Percentiles rank a stretch among this genome's conserved stretches.
Conservation (phyloP, 2,888 invertebrate species). For the Hirtodrosophila duncani region DNA sequence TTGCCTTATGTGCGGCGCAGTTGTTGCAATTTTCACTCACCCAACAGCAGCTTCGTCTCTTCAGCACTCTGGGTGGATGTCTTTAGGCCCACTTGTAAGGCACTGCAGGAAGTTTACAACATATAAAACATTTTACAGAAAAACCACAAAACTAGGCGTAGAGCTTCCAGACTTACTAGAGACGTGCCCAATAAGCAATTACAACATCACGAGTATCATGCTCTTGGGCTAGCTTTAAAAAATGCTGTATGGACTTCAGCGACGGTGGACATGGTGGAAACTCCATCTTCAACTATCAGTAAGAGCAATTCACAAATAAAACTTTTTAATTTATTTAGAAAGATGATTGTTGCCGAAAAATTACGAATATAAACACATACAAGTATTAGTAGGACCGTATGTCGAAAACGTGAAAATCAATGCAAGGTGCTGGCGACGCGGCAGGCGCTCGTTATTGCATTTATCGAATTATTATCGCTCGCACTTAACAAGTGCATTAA, state of each 20-base stretch:
- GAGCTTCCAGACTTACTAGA: conserved; percentile 83
- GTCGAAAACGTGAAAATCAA: no score
- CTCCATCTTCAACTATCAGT: no score
- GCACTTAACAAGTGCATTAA: no score
- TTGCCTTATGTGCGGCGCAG: conserved; percentile 1
- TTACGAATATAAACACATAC: no score
- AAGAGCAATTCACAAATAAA: not conserved
- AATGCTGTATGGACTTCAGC: conserved; percentile 92
- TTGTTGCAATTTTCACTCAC: conserved; percentile 74
- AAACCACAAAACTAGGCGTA: not conserved
- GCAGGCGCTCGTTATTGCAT: no score
- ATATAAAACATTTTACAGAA: not conserved
- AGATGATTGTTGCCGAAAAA: no score
- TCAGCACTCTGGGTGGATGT: conserved; percentile 88
- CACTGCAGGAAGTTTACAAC: conserved; percentile 78
- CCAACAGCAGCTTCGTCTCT: conserved; percentile 88
- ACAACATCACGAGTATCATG: conserved; percentile 94
- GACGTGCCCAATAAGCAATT: conserved; percentile 95
- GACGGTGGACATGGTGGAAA: conserved; percentile 87
- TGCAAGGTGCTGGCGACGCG: no score
- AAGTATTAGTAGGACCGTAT: no score
- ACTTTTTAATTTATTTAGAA: not conserved
- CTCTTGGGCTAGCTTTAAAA: conserved; percentile 93
- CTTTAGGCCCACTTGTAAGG: conserved; percentile 92
- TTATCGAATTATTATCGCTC: no score